A percentile compares a stretch with the other conserved stretches of the same genome.
These are phyloP conservation scores for Stichodactyla helianthus DNA, from an alignment of 64 coral and sea anemone species.

Conservation along the genomic window DNA sequence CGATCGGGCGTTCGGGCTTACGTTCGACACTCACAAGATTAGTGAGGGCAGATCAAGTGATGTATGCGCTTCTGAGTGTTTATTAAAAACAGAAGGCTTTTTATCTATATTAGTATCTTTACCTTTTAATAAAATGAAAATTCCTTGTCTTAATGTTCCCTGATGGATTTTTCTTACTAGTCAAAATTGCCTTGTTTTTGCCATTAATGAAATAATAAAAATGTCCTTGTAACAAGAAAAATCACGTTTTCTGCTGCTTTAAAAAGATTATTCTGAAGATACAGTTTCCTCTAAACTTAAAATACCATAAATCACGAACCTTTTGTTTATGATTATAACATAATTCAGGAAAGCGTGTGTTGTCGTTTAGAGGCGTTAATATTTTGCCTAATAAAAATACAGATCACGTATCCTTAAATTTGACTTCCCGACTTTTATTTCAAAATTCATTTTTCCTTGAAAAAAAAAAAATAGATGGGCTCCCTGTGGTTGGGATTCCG, in stretches of 20 bases:
- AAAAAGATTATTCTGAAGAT: too few species aligned
- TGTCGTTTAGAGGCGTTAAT: background rate
- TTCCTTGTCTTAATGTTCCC: background rate
- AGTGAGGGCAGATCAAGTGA: background rate
- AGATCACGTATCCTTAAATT: background rate
- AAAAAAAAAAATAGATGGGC: background rate
- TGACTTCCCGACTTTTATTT: background rate
- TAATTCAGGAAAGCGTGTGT: background rate
- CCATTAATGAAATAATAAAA: background rate
- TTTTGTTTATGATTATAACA: background rate
- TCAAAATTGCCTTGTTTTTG: background rate
- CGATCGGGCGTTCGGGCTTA: background rate
- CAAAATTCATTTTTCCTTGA: background rate
- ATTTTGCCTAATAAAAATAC: background rate
- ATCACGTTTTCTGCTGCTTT: background rate
- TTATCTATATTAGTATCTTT: background rate
- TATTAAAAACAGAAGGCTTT: background rate
- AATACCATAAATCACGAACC: background rate
- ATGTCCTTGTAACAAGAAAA: background rate
- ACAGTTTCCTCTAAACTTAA: too few species aligned
- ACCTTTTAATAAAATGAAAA: background rate
- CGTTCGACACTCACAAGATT: background rate
- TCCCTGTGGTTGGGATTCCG: slow-evolving; percentile 27
- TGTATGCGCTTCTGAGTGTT: background rate
- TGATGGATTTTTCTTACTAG: background rate